These are phyloP conservation scores for Cataglyphis rosenhaueri DNA, from an alignment of 2,888 invertebrate genomes.

Conservation along the genomic window DNA sequence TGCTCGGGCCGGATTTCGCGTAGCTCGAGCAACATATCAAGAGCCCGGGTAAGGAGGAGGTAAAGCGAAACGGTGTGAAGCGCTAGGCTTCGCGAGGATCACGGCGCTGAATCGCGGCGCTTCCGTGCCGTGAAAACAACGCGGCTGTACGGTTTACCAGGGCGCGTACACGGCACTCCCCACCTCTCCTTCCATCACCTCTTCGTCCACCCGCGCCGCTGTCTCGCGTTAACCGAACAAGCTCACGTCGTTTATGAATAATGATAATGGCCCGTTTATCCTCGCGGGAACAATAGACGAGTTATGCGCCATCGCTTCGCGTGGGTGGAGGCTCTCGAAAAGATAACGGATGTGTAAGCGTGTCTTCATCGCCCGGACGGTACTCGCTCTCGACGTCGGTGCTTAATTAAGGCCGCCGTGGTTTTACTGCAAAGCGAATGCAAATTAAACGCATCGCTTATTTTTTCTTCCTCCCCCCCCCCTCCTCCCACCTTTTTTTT, in stretches of 20 bases:
- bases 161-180: slow-evolving; percentile 47
- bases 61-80: slow-evolving; percentile 41
- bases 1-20: slow-evolving; percentile 46
- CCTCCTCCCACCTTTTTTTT: slow-evolving; percentile 43
- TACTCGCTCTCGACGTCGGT: slow-evolving; percentile 27
- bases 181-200: background rate
- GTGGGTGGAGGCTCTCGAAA: slow-evolving; percentile 76
- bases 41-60: slow-evolving; percentile 15
- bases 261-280: slow-evolving; percentile 80
- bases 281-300: slow-evolving; percentile 81
- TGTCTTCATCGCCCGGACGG: slow-evolving; percentile 66
- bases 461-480: slow-evolving; percentile 53
- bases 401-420: slow-evolving; percentile 56
- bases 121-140: slow-evolving; percentile 53
- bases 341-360: slow-evolving; percentile 72
- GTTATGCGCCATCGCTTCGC: slow-evolving; percentile 76
- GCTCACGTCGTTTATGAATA: slow-evolving; percentile 79
- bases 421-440: slow-evolving; percentile 55
- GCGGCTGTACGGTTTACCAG: slow-evolving; percentile 52
- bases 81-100: slow-evolving; percentile 54
- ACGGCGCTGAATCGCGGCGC: slow-evolving; percentile 54
- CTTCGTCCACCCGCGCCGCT: slow-evolving; percentile 15
- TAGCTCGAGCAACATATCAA: slow-evolving; percentile 44
- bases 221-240: slow-evolving; percentile 62
- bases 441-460: slow-evolving; percentile 41